Evolutionary conservation across 2,113 vertebrate species (phyloP).

Genomic region (Chloroceryle aenea): DNA sequence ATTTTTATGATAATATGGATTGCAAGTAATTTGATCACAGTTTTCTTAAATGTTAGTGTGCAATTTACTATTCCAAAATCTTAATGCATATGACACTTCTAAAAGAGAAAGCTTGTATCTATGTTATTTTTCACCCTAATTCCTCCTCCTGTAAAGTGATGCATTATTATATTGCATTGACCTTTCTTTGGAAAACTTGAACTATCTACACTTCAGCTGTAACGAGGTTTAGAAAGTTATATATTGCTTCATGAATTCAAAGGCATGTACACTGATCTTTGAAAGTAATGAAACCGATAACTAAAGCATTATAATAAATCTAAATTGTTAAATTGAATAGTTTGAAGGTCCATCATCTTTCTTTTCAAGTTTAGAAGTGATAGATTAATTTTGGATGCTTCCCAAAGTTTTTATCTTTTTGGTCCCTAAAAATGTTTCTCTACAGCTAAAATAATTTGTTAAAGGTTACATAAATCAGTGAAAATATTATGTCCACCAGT

Average conservation of each 20-base stretch:
- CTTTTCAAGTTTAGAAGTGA: not conserved
- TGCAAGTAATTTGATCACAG: not conserved
- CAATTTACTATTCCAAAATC: not conserved
- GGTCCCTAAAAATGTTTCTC: not conserved
- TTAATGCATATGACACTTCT: not conserved
- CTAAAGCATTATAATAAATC: not conserved
- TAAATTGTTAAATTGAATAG: not conserved
- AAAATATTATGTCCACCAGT: not conserved
- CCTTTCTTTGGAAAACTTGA: not conserved
- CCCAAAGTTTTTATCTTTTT: not conserved
- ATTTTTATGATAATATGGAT: not conserved
- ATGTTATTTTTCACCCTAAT: not conserved
- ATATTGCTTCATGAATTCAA: not conserved
- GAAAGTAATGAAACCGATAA: not conserved
- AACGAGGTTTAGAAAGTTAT: not conserved
- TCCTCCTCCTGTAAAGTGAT: not conserved
- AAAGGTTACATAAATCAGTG: not conserved
- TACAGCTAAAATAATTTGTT: not conserved
- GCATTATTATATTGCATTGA: not conserved
- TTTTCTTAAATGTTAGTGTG: not conserved
- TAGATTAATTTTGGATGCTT: not conserved
- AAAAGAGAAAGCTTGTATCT: not conserved
- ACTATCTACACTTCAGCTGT: not conserved
- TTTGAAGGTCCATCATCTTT: not conserved
- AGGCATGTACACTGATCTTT: not conserved